These are phyloP conservation scores for Mechanitis messenoides DNA, from an alignment of 2,888 invertebrate species.

Conservation along the genomic window DNA sequence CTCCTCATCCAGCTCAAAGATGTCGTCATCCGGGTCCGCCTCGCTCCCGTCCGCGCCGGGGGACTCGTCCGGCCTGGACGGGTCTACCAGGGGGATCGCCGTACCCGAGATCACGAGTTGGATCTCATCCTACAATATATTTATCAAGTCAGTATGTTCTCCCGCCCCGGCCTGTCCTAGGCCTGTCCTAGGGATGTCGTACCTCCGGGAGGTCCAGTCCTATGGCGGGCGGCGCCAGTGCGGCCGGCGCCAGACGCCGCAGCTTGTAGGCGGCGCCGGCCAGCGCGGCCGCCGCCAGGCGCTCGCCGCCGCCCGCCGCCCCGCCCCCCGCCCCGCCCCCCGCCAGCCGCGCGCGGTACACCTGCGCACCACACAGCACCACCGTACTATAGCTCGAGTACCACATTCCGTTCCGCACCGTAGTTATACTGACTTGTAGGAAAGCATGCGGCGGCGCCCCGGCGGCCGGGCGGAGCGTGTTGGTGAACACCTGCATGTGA, in stretches of 20 bases:
- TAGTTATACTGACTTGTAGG: slow-evolving; percentile 43
- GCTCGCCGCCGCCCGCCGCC: slow-evolving; percentile 44
- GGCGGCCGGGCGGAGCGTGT: slow-evolving; percentile 34
- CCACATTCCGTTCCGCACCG: too few species aligned
- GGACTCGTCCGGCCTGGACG: slow-evolving; percentile 38
- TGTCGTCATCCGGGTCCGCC: slow-evolving; percentile 83
- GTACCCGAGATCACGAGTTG: slow-evolving; percentile 85
- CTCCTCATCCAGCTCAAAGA: slow-evolving; percentile 90
- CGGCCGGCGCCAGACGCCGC: slow-evolving; percentile 90
- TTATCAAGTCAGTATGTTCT: background rate
- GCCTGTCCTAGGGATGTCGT: background rate
- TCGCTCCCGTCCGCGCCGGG: slow-evolving; percentile 29
- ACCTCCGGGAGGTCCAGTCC: slow-evolving; percentile 92
- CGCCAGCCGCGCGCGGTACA: slow-evolving; percentile 63
- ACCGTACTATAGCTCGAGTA: background rate
- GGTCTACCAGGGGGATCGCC: slow-evolving; percentile 78
- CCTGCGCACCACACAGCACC: slow-evolving; percentile 40
- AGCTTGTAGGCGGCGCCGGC: slow-evolving; percentile 92
- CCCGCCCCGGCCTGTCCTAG: too few species aligned
- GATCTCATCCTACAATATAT: slow-evolving; percentile 75
- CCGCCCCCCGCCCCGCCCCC: slow-evolving; percentile 44
- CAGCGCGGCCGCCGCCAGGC: slow-evolving; percentile 68
- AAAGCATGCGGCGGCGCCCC: slow-evolving; percentile 57
- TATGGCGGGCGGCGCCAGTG: slow-evolving; percentile 87
- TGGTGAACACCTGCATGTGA: slow-evolving; percentile 50